Evolutionary conservation across 2,113 vertebrate species (phyloP).

Genomic region (Origma solitaria): DNA sequence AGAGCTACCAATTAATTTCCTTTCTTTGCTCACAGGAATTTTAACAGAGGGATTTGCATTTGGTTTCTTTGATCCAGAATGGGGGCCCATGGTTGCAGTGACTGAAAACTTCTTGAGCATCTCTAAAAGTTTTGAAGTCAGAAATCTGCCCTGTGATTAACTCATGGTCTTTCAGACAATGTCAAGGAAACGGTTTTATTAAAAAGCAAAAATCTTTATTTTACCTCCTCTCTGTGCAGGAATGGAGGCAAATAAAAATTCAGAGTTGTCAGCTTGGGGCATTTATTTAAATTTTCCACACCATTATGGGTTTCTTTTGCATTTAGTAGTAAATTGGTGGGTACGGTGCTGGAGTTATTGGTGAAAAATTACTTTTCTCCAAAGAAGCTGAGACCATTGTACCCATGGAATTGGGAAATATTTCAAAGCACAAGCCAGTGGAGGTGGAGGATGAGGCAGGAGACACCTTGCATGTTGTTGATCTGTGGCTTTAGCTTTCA

Average conservation of each 20-base stretch:
- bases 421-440: background rate
- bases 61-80: background rate
- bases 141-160: background rate
- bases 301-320: background rate
- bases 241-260: background rate
- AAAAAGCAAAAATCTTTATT: background rate
- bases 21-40: background rate
- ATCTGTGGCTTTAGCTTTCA: background rate
- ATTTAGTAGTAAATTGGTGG: background rate
- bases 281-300: background rate
- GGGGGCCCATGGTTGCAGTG: fast-evolving
- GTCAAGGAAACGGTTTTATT: background rate
- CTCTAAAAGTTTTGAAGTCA: background rate
- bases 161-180: background rate
- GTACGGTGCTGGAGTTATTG: background rate
- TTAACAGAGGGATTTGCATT: background rate
- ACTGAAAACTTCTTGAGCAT: background rate
- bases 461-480: background rate
- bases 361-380: background rate
- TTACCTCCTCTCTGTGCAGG: background rate
- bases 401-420: background rate
- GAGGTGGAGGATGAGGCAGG: background rate
- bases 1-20: background rate
- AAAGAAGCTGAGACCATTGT: background rate
- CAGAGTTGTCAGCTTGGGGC: background rate